Percentiles rank a stretch among this genome's conserved stretches.
These are phyloP conservation scores for Chrysina gloriosa DNA, from an alignment of 2,888 invertebrate genomes.

Conservation along the genomic window DNA sequence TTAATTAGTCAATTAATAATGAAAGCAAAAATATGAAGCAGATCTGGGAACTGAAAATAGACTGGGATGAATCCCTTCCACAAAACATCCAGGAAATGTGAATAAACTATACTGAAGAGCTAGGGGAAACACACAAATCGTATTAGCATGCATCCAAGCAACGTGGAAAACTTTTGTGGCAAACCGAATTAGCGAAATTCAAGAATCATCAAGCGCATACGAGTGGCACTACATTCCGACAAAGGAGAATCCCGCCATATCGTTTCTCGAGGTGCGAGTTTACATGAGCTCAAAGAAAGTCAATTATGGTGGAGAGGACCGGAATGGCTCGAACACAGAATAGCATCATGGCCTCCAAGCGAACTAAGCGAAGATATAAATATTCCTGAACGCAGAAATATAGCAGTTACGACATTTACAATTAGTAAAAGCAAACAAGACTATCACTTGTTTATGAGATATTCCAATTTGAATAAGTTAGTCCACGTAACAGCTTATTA, in stretches of 20 bases:
- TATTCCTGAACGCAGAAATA: not conserved
- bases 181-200: conserved; percentile 17
- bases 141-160: conserved; percentile 43
- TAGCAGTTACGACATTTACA: conserved; percentile 1
- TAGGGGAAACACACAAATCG: conserved; percentile 49
- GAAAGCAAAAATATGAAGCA: conserved; percentile 36
- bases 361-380: not conserved
- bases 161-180: conserved; percentile 13
- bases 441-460: not conserved
- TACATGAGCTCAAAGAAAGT: conserved; percentile 45
- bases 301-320: conserved; percentile 42
- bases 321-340: conserved; percentile 43
- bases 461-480: not conserved
- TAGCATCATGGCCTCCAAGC: conserved; percentile 44
- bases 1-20: conserved; percentile 28
- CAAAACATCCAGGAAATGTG: conserved; percentile 11
- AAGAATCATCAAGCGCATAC: not conserved
- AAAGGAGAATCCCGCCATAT: conserved; percentile 52
- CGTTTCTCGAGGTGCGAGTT: conserved; percentile 48
- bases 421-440: not conserved
- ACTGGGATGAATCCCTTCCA: conserved; percentile 38
- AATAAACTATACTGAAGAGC: not conserved
- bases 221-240: conserved; percentile 44
- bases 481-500: not conserved
- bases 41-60: conserved; percentile 29